Conservation (phyloP, 2,888 invertebrate genomes). For the Pyrochroa serraticornis region DNA sequence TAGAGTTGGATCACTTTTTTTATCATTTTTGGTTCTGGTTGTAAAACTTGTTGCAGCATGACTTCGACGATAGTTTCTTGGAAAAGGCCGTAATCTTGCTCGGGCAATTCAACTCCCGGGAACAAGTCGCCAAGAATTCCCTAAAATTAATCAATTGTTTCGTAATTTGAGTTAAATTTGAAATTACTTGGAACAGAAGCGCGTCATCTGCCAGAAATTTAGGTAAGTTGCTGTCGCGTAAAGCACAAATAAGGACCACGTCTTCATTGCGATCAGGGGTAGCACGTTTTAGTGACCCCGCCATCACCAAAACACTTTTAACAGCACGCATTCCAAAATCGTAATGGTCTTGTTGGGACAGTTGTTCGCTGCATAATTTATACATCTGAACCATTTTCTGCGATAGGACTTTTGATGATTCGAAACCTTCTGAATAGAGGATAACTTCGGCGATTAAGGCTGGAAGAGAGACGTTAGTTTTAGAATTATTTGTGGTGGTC, state of each 20-base stretch:
- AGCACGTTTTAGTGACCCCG: constrained; percentile 84
- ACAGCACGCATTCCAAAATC: constrained; percentile 95
- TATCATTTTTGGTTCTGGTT: constrained; percentile 71
- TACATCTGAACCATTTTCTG: constrained; percentile 94
- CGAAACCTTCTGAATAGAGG: constrained; percentile 92
- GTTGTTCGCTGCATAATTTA: constrained; percentile 87
- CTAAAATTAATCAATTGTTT: constrained; percentile 46
- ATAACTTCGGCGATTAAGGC: constrained; percentile 89
- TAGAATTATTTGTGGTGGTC: constrained; percentile 6
- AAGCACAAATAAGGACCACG: constrained; percentile 80
- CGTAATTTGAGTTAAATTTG: not conserved
- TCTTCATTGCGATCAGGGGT: constrained; percentile 86
- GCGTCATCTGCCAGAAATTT: constrained; percentile 89
- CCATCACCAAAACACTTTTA: constrained; percentile 92
- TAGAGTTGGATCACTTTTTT: constrained; percentile 83
- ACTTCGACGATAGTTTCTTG: constrained; percentile 67
- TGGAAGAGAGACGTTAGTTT: constrained; percentile 45
- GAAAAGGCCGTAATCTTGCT: constrained; percentile 79
- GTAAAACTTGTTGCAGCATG: constrained; percentile 66
- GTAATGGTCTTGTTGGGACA: constrained; percentile 91
- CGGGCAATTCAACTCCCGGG: constrained; percentile 80
- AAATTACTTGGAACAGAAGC: constrained; percentile 71
- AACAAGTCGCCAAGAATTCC: constrained; percentile 90
- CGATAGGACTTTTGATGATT: constrained; percentile 84
- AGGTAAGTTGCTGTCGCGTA: constrained; percentile 88